Conservation (phyloP, 2,888 invertebrate species). For the Drosophila sordidula region DNA sequence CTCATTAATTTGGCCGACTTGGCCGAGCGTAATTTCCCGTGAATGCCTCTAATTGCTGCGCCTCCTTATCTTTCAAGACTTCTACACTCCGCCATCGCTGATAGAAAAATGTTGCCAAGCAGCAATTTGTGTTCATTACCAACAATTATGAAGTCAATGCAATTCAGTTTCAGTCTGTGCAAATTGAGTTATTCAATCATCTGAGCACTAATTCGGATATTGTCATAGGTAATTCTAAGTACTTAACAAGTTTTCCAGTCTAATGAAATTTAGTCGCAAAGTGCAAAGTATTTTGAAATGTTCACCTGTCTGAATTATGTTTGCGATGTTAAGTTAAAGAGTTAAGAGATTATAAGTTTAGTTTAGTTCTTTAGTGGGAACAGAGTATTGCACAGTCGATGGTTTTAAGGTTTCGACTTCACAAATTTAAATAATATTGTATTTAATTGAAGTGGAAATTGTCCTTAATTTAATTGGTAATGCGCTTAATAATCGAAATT, state of each 20-base stretch:
- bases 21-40: conserved; percentile 47
- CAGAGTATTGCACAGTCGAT: too few species aligned
- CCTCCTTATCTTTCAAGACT: conserved; percentile 3
- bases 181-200: conserved; percentile 21
- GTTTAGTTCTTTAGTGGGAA: too few species aligned
- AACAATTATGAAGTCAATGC: conserved; percentile 45
- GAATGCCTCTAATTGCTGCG: conserved; percentile 54
- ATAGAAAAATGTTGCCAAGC: conserved; percentile 16
- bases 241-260: not conserved
- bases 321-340: too few species aligned
- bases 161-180: conserved; percentile 18
- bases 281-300: too few species aligned
- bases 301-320: too few species aligned
- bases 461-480: too few species aligned
- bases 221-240: not conserved
- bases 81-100: conserved; percentile 1
- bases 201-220: conserved; percentile 7
- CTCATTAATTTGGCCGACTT: conserved; percentile 63
- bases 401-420: too few species aligned
- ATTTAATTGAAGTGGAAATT: too few species aligned
- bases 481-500: too few species aligned
- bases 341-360: too few species aligned
- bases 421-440: too few species aligned
- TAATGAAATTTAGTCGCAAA: not conserved
- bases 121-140: conserved; percentile 54